Percentiles rank a stretch among this genome's conserved stretches.
Evolutionary conservation across 2,113 vertebrate genomes (phyloP).

Genomic region (Chascanopsetta lugubris): DNA sequence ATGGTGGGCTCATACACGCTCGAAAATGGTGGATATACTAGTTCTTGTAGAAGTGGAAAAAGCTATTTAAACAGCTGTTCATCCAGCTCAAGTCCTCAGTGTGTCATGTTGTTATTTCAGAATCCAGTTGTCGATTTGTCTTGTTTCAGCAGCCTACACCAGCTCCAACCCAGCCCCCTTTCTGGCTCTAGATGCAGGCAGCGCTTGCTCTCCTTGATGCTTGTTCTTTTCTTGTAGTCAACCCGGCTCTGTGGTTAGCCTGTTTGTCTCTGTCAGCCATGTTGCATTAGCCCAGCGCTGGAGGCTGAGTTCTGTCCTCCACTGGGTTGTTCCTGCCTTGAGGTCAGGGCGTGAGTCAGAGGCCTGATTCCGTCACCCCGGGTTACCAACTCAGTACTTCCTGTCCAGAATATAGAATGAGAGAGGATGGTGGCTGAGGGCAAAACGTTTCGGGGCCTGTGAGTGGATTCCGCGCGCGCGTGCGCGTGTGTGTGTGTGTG

Average conservation of each 20-base stretch:
- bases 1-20: too few species aligned
- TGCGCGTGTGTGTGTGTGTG: background rate
- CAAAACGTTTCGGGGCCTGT: constrained; percentile 44
- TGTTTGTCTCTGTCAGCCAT: constrained; percentile 67
- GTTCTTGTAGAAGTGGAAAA: too few species aligned
- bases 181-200: constrained; percentile 20
- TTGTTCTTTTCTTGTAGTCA: constrained; percentile 52
- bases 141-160: constrained; percentile 8
- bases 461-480: too few species aligned
- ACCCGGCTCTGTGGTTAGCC: constrained; percentile 39
- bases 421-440: constrained; percentile 64
- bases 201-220: constrained; percentile 50
- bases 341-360: constrained; percentile 76
- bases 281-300: constrained; percentile 57
- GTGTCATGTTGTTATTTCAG: constrained; percentile 4
- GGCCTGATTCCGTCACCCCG: constrained; percentile 76
- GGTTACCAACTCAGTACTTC: constrained; percentile 73
- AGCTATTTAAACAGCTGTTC: constrained; percentile 5
- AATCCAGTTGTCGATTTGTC: constrained; percentile 12
- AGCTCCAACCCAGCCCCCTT: constrained; percentile 10
- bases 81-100: background rate
- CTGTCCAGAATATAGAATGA: constrained; percentile 69
- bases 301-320: constrained; percentile 64
- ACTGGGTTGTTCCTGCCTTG: constrained; percentile 61
- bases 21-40: too few species aligned